phyloP scores from a whole-genome alignment of 1,140 invertebrate species.

The Chironomus tepperi region DNA sequence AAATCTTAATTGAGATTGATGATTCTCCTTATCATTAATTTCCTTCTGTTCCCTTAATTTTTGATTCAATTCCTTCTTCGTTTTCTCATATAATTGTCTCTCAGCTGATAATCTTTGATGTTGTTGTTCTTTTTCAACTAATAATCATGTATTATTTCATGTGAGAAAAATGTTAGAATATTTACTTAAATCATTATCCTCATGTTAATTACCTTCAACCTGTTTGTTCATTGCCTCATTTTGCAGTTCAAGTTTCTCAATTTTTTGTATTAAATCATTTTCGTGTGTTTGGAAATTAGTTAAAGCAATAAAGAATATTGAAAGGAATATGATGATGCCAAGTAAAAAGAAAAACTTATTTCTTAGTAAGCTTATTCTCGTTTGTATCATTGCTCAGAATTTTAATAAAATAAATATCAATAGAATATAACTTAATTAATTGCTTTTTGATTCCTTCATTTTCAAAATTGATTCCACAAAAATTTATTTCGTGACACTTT shows the following conservation, averaged over 20 bases:
- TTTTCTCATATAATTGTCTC: constrained; percentile 40
- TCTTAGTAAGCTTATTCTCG: constrained; percentile 10
- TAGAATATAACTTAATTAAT: neutral
- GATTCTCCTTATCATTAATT: constrained; percentile 39
- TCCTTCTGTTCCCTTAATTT: constrained; percentile 40
- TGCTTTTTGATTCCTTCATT: neutral
- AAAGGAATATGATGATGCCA: neutral
- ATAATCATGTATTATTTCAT: constrained; percentile 28
- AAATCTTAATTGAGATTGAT: constrained; percentile 38
- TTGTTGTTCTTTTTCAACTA: constrained; percentile 41
- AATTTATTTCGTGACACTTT: neutral
- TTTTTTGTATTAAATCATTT: neutral
- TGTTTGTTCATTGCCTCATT: constrained; percentile 44
- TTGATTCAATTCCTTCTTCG: constrained; percentile 37
- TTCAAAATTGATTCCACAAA: neutral
- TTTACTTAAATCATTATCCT: constrained; percentile 23
- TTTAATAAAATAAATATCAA: neutral
- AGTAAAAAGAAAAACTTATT: constrained; percentile 2
- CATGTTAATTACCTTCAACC: constrained; percentile 40
- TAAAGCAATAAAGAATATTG: neutral
- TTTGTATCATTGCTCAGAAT: neutral
- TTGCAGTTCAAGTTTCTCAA: constrained; percentile 34
- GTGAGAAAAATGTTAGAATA: neutral
- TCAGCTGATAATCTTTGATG: constrained; percentile 42
- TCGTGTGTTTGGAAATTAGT: neutral